Conservation (phyloP, 2,888 invertebrate species). For the Pyrgus malvae region DNA sequence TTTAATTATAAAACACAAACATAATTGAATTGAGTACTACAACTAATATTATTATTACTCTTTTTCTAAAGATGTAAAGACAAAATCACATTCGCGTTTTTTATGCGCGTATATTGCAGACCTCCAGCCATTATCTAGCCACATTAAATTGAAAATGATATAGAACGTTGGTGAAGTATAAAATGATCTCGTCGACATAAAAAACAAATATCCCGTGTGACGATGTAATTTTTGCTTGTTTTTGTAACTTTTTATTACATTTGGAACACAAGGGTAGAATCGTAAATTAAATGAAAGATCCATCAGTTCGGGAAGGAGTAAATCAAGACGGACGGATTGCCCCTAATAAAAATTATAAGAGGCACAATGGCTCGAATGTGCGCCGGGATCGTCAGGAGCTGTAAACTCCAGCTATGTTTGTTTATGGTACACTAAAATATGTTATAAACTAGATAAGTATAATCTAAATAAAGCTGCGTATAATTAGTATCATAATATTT, state of each 20-base stretch:
- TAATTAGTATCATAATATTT: conserved; percentile 74
- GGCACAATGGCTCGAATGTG: conserved; percentile 78
- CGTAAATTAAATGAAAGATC: conserved; percentile 80
- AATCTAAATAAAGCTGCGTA: conserved; percentile 77
- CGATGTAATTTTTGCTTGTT: conserved; percentile 74
- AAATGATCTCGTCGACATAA: background rate
- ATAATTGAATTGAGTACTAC: too few species aligned
- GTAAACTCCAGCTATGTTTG: conserved; percentile 80
- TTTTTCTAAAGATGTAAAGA: too few species aligned
- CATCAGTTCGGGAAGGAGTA: conserved; percentile 81
- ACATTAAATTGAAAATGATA: too few species aligned
- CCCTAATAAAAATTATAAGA: conserved; percentile 82
- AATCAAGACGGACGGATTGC: conserved; percentile 81
- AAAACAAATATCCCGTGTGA: conserved; percentile 42
- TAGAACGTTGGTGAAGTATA: too few species aligned
- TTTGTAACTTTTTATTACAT: conserved; percentile 74
- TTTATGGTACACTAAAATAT: conserved; percentile 81
- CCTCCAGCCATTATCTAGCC: too few species aligned
- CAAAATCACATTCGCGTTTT: too few species aligned
- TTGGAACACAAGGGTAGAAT: conserved; percentile 71
- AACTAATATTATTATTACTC: too few species aligned
- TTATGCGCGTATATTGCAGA: too few species aligned
- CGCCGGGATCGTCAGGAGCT: conserved; percentile 74
- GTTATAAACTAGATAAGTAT: conserved; percentile 81
- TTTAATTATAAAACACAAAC: too few species aligned